A percentile compares a stretch with the other conserved stretches of the same genome.
Conservation (phyloP, 2,113 vertebrate species). For the Rhizomys pruinosus region DNA sequence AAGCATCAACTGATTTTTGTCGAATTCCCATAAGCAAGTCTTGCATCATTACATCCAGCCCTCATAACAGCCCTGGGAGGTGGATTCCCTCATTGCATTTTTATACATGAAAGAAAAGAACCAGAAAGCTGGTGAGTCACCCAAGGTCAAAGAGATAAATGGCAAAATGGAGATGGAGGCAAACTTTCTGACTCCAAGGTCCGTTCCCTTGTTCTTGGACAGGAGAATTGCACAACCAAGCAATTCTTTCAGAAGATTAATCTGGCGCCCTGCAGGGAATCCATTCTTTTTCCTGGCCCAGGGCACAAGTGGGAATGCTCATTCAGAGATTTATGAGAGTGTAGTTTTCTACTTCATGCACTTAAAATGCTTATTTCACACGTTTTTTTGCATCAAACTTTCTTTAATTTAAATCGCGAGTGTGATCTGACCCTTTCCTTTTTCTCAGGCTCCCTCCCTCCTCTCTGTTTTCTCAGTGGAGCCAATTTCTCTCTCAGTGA, state of each 20-base stretch:
- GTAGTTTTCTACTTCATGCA: slow-evolving; percentile 2
- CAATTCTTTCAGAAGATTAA: slow-evolving; percentile 41
- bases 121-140: background rate
- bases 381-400: slow-evolving; percentile 31
- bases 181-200: background rate
- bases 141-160: slow-evolving; percentile 22
- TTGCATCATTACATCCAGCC: background rate
- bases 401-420: slow-evolving; percentile 34
- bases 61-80: background rate
- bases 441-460: background rate
- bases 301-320: background rate
- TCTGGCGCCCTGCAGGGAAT: background rate
- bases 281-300: slow-evolving; percentile 26
- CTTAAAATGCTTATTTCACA: slow-evolving; percentile 61
- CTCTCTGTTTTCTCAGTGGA: background rate
- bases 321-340: slow-evolving; percentile 54
- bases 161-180: background rate
- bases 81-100: background rate
- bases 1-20: background rate
- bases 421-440: slow-evolving; percentile 57
- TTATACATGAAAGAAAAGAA: background rate
- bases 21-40: background rate
- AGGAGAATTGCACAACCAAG: background rate
- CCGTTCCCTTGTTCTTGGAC: background rate
- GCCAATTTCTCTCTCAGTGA: slow-evolving; percentile 51